Percentiles rank a stretch among this genome's conserved stretches.
These are phyloP conservation scores for Busseola fusca DNA, from an alignment of 2,888 invertebrate genomes.

Conservation along the genomic window DNA sequence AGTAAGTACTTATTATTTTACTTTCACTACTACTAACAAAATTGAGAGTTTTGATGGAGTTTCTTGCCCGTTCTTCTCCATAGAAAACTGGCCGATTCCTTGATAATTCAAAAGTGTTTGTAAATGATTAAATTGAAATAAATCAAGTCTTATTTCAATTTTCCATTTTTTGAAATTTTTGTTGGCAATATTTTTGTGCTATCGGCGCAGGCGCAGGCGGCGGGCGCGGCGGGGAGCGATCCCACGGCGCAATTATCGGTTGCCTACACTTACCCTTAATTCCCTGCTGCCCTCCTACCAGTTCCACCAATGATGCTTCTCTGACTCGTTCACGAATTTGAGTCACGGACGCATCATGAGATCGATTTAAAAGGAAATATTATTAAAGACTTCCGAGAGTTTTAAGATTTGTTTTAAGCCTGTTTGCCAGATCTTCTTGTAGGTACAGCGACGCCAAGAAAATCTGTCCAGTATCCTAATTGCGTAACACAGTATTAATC, in stretches of 20 bases:
- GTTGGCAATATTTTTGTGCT: conserved; percentile 51
- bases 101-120: neutral
- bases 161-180: conserved; percentile 2
- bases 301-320: conserved; percentile 67
- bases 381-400: neutral
- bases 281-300: conserved; percentile 76
- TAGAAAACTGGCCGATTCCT: neutral
- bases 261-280: conserved; percentile 85
- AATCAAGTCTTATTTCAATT: neutral
- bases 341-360: conserved; percentile 54
- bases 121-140: neutral
- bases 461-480: no score
- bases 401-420: neutral
- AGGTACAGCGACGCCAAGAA: no score
- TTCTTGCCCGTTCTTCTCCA: neutral
- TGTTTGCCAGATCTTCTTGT: neutral
- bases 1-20: no score
- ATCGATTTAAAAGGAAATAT: conserved; percentile 6
- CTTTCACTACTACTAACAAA: conserved; percentile 47
- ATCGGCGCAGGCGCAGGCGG: conserved; percentile 45
- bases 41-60: neutral
- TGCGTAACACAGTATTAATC: no score
- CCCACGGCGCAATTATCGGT: conserved; percentile 87
- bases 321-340: conserved; percentile 63
- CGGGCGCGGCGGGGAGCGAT: conserved; percentile 65